phyloP scores from a whole-genome alignment of 2,113 vertebrate species.

The Promerops cafer region DNA sequence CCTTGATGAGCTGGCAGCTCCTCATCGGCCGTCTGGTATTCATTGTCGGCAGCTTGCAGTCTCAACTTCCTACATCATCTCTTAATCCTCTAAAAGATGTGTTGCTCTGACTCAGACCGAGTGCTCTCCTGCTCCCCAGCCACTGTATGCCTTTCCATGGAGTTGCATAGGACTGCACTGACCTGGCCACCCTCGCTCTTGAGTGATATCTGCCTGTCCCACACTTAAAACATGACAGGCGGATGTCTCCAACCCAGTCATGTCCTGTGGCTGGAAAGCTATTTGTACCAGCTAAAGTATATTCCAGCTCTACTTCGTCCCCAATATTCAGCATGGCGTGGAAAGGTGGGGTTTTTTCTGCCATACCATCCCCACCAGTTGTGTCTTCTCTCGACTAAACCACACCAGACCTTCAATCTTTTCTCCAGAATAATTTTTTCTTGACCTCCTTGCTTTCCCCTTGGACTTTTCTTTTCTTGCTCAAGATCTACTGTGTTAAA shows the following conservation, averaged over 20 bases:
- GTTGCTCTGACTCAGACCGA: slow-evolving; percentile 8
- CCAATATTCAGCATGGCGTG: accelerated
- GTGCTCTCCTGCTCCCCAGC: accelerated
- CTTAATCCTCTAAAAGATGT: slow-evolving; percentile 22
- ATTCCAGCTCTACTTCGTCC: neutral
- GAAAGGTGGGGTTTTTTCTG: accelerated
- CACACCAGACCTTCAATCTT: neutral
- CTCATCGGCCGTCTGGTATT: slow-evolving; percentile 22
- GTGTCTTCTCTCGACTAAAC: neutral
- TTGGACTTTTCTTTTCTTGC: neutral
- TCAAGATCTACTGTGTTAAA: neutral
- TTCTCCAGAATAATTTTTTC: neutral
- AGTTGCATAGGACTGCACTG: neutral
- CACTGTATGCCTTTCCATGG: neutral
- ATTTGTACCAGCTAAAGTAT: neutral
- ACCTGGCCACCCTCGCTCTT: accelerated
- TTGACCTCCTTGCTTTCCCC: neutral
- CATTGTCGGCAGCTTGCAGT: slow-evolving; percentile 31
- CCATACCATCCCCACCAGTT: accelerated
- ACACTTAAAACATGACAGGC: neutral
- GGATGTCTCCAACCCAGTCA: neutral
- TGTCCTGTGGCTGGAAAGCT: neutral
- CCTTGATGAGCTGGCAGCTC: slow-evolving; percentile 44
- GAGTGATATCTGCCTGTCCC: neutral
- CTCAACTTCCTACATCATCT: slow-evolving; percentile 53